Conservation (phyloP, 2,113 vertebrate species). For the Calcarius ornatus region DNA sequence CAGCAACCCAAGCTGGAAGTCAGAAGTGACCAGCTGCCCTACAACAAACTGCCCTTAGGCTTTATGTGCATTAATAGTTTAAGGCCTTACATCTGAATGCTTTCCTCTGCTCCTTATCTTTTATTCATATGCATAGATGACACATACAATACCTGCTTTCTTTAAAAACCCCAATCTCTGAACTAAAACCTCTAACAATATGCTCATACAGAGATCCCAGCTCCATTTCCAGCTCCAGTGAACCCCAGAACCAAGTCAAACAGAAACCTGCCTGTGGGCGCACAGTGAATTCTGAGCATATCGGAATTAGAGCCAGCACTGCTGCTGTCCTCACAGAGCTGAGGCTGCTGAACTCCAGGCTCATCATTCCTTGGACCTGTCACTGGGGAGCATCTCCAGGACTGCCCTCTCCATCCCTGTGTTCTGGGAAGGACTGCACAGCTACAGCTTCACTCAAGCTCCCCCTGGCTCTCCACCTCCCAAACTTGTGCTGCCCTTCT, state of each 20-base stretch:
- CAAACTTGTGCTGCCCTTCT: fast-evolving
- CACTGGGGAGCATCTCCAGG: neutral
- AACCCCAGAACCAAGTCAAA: neutral
- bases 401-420: neutral
- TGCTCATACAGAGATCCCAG: neutral
- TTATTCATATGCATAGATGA: neutral
- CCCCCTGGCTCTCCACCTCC: neutral
- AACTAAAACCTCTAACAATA: neutral
- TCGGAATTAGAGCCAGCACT: neutral
- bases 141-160: neutral
- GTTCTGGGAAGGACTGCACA: neutral
- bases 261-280: neutral
- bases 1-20: neutral
- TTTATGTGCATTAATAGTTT: neutral
- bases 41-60: neutral
- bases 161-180: neutral
- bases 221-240: conserved; percentile 15
- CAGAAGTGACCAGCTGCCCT: neutral
- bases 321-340: neutral
- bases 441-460: neutral
- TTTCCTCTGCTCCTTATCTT: neutral
- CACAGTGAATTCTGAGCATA: neutral
- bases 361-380: neutral
- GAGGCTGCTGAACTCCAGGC: neutral
- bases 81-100: neutral